phyloP scores from a whole-genome alignment of 53 echinoderm and acorn worm species.

The Zoroaster sp. region DNA sequence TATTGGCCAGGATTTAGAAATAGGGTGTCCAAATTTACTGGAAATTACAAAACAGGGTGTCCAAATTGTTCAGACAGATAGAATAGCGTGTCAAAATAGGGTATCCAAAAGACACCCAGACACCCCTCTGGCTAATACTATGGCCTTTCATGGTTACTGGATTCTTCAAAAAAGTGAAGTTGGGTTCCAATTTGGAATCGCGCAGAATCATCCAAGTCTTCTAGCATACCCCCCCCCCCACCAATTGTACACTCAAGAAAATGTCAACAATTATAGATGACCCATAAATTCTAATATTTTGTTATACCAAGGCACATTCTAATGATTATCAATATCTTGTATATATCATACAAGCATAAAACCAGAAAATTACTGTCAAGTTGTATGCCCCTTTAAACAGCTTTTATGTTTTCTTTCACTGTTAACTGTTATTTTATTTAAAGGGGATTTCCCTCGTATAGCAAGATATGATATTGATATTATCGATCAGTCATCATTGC shows the following conservation, averaged over 20 bases:
- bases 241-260: background rate
- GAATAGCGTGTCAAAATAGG: no score
- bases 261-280: background rate
- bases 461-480: background rate
- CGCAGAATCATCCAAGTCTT: no score
- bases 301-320: constrained; percentile 33
- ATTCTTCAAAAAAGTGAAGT: no score
- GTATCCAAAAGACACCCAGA: no score
- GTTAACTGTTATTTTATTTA: background rate
- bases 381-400: constrained; percentile 4
- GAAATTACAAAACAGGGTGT: no score
- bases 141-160: no score
- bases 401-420: background rate
- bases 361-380: background rate
- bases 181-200: no score
- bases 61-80: no score
- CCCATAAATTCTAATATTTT: background rate
- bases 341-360: background rate
- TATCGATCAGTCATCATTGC: constrained; percentile 29
- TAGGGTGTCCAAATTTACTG: no score
- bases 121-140: no score
- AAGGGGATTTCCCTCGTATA: background rate
- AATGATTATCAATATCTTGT: background rate
- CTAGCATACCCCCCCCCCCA: background rate
- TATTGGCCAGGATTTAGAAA: no score